These are phyloP conservation scores for Mycetomoellerius zeteki DNA, from an alignment of 1,140 invertebrate species.

Conservation along the genomic window DNA sequence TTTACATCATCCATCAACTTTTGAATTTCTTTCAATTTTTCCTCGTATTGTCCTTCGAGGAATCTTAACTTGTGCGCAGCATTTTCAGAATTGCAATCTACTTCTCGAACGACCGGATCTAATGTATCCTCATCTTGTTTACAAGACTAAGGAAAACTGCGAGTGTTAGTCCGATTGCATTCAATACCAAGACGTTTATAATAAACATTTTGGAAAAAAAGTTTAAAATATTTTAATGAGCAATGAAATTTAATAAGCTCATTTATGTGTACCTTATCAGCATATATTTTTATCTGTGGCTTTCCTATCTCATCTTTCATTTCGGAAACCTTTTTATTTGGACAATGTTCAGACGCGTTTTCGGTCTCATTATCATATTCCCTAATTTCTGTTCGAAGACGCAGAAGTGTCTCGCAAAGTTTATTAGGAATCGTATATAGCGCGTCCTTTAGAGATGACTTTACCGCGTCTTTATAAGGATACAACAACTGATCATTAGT, in stretches of 20 bases:
- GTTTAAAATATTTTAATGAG: background rate
- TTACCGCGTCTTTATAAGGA: background rate
- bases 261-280: conserved; percentile 24
- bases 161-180: background rate
- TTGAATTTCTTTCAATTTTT: conserved; percentile 51
- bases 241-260: background rate
- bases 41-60: conserved; percentile 33
- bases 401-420: conserved; percentile 59
- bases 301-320: background rate
- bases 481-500: conserved; percentile 64
- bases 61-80: conserved; percentile 12
- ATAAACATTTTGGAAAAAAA: background rate
- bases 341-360: background rate
- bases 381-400: conserved; percentile 44
- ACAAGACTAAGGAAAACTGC: background rate
- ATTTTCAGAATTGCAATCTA: conserved; percentile 13
- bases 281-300: background rate
- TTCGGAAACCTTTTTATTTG: background rate
- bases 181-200: background rate
- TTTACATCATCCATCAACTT: conserved; percentile 64
- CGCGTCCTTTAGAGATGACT: conserved; percentile 49
- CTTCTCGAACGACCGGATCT: background rate
- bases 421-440: conserved; percentile 59
- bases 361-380: background rate
- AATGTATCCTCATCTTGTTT: conserved; percentile 22